phyloP scores from a whole-genome alignment of 1,140 invertebrate genomes.

The Sinella curviseta region DNA sequence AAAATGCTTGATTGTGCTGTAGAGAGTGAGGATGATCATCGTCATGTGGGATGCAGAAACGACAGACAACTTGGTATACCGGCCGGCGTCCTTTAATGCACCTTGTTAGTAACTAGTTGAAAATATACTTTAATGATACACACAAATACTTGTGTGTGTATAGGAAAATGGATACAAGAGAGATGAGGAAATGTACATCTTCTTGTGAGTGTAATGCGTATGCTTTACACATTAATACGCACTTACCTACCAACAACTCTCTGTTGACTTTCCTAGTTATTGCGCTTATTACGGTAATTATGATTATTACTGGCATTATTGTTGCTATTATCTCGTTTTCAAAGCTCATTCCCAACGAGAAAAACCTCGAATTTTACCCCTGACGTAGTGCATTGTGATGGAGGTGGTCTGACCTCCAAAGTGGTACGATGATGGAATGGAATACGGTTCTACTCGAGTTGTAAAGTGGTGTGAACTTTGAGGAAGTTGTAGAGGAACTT shows the following conservation, averaged over 20 bases:
- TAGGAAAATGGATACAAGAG: background rate
- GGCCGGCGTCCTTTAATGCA: background rate
- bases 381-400: slow-evolving; percentile 16
- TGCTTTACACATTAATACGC: background rate
- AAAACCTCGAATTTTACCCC: background rate
- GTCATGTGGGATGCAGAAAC: too few relatives aligned
- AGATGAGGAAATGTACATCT: background rate
- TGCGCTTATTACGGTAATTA: slow-evolving; percentile 14
- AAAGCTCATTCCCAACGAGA: background rate
- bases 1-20: too few relatives aligned
- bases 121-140: background rate
- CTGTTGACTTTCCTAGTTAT: background rate
- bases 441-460: too few relatives aligned
- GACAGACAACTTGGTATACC: too few relatives aligned
- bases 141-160: background rate
- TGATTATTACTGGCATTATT: slow-evolving; percentile 22
- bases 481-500: too few relatives aligned
- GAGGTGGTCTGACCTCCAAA: slow-evolving; percentile 14
- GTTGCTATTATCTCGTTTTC: slow-evolving; percentile 12
- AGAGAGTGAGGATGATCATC: too few relatives aligned
- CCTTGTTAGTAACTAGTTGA: background rate
- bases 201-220: background rate
- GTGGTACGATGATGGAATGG: background rate
- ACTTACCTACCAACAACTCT: background rate
- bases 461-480: too few relatives aligned